phyloP scores from a whole-genome alignment of 1,140 invertebrate species.

The Aporrectodea caliginosa region DNA sequence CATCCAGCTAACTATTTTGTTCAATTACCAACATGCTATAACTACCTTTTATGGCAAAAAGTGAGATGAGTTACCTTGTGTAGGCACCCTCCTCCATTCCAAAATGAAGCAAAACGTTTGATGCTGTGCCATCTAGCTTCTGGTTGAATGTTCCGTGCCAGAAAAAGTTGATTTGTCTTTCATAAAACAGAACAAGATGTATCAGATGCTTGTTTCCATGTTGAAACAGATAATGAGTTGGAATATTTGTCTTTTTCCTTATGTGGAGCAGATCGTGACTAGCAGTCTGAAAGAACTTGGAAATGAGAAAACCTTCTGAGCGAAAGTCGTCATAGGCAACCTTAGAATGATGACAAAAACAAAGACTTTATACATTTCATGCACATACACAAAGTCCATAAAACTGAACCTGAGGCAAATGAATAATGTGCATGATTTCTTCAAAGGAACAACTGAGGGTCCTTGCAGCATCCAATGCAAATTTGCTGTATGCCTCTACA shows the following conservation, averaged over 20 bases:
- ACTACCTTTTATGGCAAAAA: not conserved
- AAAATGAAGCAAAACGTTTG: not conserved
- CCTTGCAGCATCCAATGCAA: too few species aligned
- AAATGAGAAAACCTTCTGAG: not conserved
- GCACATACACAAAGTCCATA: not conserved
- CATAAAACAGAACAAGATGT: not conserved
- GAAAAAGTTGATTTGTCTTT: not conserved
- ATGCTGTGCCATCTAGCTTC: not conserved
- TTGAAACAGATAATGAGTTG: not conserved
- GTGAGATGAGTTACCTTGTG: not conserved
- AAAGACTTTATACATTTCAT: not conserved
- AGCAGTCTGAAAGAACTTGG: not conserved
- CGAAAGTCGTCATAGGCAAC: not conserved
- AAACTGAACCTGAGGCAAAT: not conserved
- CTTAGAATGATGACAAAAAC: not conserved
- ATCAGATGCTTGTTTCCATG: not conserved
- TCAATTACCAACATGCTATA: not conserved
- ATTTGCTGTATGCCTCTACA: too few species aligned
- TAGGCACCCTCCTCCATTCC: not conserved
- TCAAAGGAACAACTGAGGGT: too few species aligned
- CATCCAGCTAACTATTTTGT: too few species aligned
- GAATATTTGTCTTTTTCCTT: not conserved
- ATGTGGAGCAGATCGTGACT: not conserved
- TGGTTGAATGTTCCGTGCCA: not conserved
- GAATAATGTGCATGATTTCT: too few species aligned